Percentiles rank a stretch among this genome's conserved stretches.
Evolutionary conservation across 2,797 vertebrate genomes (phyloP).

Genomic region (Enteromius afrohamiltoni): DNA sequence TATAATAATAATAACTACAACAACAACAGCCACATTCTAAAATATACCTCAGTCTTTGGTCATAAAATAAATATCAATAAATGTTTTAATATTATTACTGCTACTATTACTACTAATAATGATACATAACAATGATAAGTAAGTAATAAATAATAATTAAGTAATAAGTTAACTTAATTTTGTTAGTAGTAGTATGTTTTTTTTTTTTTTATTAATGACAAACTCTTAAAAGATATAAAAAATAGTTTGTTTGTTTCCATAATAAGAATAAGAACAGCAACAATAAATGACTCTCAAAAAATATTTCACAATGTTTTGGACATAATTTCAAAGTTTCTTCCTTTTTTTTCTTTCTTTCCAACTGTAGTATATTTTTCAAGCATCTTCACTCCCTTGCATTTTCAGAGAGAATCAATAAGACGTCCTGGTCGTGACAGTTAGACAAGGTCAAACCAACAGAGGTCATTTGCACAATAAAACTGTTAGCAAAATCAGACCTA

Average conservation of each 20-base stretch:
- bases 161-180: no score
- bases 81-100: not conserved
- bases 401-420: not conserved
- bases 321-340: not conserved
- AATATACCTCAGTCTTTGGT: not conserved
- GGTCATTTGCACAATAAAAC: not conserved
- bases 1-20: no score
- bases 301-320: not conserved
- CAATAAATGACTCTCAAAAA: not conserved
- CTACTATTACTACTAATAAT: not conserved
- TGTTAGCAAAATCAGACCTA: not conserved
- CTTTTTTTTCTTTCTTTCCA: not conserved
- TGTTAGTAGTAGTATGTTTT: not conserved
- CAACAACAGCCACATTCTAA: not conserved
- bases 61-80: not conserved
- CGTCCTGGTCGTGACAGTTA: not conserved
- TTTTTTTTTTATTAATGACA: not conserved
- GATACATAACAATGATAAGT: no score
- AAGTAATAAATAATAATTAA: not conserved
- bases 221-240: not conserved
- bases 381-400: not conserved
- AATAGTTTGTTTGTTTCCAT: not conserved
- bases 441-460: not conserved
- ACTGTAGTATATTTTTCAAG: not conserved
- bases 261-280: no score